Conservation (phyloP, 2,113 vertebrate genomes). For the Arvicanthis niloticus region DNA sequence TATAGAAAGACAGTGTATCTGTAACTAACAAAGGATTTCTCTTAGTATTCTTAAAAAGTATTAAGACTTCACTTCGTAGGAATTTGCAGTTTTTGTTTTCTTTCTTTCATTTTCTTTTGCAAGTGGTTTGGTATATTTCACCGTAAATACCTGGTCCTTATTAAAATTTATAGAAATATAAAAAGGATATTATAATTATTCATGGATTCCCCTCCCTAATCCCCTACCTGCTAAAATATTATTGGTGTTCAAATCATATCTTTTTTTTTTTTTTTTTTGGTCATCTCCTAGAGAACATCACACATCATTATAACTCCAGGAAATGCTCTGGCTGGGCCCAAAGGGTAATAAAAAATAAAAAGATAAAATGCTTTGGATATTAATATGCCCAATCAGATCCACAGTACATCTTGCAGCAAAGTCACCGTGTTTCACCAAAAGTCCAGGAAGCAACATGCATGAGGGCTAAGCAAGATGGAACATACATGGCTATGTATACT, state of each 20-base stretch:
- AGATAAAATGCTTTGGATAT: neutral
- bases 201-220: neutral
- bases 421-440: neutral
- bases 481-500: neutral
- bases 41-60: neutral
- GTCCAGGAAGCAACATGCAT: neutral
- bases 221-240: neutral
- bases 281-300: neutral
- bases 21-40: slow-evolving; percentile 26
- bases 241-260: neutral
- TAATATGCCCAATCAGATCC: neutral
- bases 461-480: neutral
- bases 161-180: slow-evolving; percentile 25
- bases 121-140: neutral
- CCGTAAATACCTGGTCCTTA: neutral
- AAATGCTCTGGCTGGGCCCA: neutral
- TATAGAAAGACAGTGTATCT: slow-evolving; percentile 42
- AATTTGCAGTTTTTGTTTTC: neutral
- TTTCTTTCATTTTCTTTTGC: neutral
- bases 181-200: neutral
- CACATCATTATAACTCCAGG: neutral
- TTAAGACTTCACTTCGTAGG: neutral
- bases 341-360: neutral
- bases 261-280: neutral
- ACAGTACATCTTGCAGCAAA: neutral